Percentiles rank a stretch among this genome's conserved stretches.
phyloP scores from a whole-genome alignment of 1,140 invertebrate species.

The Pseudachorutes palmiensis region DNA sequence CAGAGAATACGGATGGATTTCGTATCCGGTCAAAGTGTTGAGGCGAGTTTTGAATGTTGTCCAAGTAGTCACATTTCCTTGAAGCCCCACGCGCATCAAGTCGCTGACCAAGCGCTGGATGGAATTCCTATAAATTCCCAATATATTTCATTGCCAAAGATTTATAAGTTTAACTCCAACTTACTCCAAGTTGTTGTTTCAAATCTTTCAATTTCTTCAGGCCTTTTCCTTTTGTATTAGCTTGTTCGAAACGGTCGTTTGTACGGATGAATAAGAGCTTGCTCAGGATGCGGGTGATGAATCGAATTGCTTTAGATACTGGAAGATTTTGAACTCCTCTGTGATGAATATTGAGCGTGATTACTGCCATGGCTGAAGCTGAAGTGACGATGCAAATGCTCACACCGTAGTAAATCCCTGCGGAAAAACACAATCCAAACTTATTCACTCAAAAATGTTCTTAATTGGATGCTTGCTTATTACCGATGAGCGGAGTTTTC shows the following conservation, averaged over 20 bases:
- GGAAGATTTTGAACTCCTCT: constrained; percentile 31
- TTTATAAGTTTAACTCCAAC: background rate
- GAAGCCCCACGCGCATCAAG: constrained; percentile 28
- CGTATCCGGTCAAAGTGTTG: constrained; percentile 20
- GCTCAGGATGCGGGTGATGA: constrained; percentile 11
- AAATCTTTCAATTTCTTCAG: constrained; percentile 21
- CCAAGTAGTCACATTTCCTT: constrained; percentile 31
- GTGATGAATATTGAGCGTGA: constrained; percentile 55
- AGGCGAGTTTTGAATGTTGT: constrained; percentile 39
- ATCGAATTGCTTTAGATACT: constrained; percentile 27
- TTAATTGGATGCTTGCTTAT: too few species aligned
- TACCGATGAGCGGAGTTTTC: constrained; percentile 84
- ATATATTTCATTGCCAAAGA: background rate
- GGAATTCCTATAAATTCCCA: constrained; percentile 21
- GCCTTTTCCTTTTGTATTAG: constrained; percentile 9
- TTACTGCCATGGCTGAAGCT: constrained; percentile 74
- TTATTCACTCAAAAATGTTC: too few species aligned
- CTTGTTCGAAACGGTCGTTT: background rate
- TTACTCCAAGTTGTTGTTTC: constrained; percentile 28
- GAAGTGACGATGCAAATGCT: constrained; percentile 84
- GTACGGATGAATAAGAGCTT: constrained; percentile 27
- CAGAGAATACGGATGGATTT: background rate
- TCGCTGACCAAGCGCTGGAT: constrained; percentile 23
- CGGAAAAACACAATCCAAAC: too few species aligned
- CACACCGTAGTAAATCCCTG: constrained; percentile 83